Conservation (phyloP, 2,113 vertebrate genomes). For the Phoxinus phoxinus region DNA sequence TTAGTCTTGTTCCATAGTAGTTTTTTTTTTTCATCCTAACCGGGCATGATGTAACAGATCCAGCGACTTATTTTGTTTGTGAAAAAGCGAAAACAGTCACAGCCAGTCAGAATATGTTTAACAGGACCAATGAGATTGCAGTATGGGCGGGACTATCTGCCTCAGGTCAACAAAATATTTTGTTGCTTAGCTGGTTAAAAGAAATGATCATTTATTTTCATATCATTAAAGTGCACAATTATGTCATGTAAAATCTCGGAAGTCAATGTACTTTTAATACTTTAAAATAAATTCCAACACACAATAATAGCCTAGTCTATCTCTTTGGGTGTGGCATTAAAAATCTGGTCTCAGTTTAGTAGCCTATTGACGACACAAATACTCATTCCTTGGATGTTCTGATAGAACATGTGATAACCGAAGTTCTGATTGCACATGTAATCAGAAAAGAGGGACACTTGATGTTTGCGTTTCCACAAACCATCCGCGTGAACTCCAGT, state of each 20-base stretch:
- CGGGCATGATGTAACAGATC: not conserved
- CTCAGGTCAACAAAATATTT: not conserved
- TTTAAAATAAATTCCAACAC: not conserved
- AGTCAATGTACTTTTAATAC: not conserved
- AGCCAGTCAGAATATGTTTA: not conserved
- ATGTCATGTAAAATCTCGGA: not conserved
- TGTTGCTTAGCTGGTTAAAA: too few relatives aligned
- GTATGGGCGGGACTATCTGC: not conserved
- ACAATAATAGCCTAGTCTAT: not conserved
- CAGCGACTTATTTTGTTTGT: not conserved
- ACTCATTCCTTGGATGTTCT: not conserved
- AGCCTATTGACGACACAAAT: not conserved
- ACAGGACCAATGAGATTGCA: not conserved
- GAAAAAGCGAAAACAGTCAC: not conserved
- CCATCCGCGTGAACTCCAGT: conserved; percentile 34
- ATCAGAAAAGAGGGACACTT: conserved; percentile 38
- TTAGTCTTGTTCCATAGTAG: too few relatives aligned
- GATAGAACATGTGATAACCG: conserved; percentile 26
- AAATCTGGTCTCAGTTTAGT: conserved; percentile 2
- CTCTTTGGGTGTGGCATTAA: not conserved
- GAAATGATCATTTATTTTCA: too few relatives aligned
- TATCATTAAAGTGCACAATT: not conserved
- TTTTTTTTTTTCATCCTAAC: not conserved
- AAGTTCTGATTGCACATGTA: conserved; percentile 39
- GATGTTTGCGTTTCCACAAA: conserved; percentile 42